Evolutionary conservation across 2,888 invertebrate species (phyloP), one percentile per base, ranked within the genome.

Genomic region (Ormyrus nitidulus): DNA sequence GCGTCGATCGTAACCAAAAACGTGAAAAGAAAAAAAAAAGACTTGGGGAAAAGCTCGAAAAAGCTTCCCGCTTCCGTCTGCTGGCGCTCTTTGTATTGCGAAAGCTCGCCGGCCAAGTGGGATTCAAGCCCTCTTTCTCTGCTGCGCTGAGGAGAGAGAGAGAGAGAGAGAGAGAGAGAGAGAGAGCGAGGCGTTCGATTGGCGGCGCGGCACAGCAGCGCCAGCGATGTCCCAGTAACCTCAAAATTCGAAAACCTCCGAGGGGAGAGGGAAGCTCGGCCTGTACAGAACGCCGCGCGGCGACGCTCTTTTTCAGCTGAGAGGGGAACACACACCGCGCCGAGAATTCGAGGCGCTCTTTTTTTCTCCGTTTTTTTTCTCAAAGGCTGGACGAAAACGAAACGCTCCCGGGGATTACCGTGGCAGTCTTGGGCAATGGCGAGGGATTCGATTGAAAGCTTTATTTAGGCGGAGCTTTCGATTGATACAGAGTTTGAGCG

Each of bases 181-280:
- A 53, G 54, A 49, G 66, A 11, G 66, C 53, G 66, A 2, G 79
- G 62, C 71, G 59, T 58, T 61, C 69, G 68, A 62, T 78, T 58
- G 71, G 59, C 78, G 65, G 54, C 44, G 53, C 10, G 58, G 48
- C 64, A 44, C 62, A 19, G 69, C 70, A 68, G 69, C 66, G 51
- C 49, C 61, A 51, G 34, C 76, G 77, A 58, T 79, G 82, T 61
- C 81, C 81, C 81, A 81, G 79, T 81, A 77, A 82, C 81, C 82
- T 82, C 71, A 82, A 82, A 82, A 82, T 72, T 72, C 46, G 73
- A 72, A 82, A 82, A 78, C 74, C 77, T 75, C 77, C 56, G 62
- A 54, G 48, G 44, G 8, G 34, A 51, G 68, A 13, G 49, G 19
- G 53, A 48, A 34, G 34, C 34, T 34, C 34, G 34, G 34, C 2